A percentile compares a stretch with the other conserved stretches of the same genome.
These are phyloP conservation scores for Spodoptera littoralis DNA, from an alignment of 2,888 invertebrate genomes.

Conservation along the genomic window DNA sequence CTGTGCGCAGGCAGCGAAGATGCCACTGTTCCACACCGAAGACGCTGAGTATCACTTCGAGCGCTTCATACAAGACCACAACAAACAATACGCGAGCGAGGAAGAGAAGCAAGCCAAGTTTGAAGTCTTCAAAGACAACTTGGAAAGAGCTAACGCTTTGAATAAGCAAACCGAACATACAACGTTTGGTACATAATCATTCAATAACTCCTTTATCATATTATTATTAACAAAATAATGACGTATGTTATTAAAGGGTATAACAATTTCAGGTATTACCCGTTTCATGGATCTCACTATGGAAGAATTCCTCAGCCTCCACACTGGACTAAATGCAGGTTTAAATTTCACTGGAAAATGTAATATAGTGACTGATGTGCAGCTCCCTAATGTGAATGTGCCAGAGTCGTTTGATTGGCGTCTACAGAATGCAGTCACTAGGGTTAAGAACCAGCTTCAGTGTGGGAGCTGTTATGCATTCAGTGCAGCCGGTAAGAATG, in stretches of 20 bases:
- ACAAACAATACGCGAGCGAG: conserved; percentile 19
- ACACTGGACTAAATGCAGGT: conserved; percentile 8
- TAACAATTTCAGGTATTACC: conserved; percentile 38
- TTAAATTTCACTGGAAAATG: conserved; percentile 16
- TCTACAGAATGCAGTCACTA: conserved; percentile 92
- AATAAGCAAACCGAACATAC: conserved; percentile 22
- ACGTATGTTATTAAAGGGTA: too few relatives aligned
- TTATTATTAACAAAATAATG: too few relatives aligned
- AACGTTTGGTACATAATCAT: conserved; percentile 23
- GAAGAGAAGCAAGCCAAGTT: conserved; percentile 29
- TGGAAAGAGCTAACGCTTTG: conserved; percentile 10
- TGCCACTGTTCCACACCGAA: conserved; percentile 4
- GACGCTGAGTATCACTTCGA: conserved; percentile 25
- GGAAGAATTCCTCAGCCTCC: conserved; percentile 22
- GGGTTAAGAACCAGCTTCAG: conserved; percentile 92
- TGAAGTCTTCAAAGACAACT: conserved; percentile 30
- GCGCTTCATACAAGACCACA: conserved; percentile 19
- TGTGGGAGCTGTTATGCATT: conserved; percentile 95
- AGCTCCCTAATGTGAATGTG: conserved; percentile 36
- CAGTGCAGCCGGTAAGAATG: conserved; percentile 41
- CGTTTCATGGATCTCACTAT: conserved; percentile 38
- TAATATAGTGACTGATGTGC: conserved; percentile 1
- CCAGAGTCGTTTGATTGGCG: conserved; percentile 91
- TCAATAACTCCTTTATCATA: neutral
- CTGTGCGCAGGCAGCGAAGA: neutral